phyloP scores from a whole-genome alignment of 2,113 vertebrate genomes.

The Zapornia atra region DNA sequence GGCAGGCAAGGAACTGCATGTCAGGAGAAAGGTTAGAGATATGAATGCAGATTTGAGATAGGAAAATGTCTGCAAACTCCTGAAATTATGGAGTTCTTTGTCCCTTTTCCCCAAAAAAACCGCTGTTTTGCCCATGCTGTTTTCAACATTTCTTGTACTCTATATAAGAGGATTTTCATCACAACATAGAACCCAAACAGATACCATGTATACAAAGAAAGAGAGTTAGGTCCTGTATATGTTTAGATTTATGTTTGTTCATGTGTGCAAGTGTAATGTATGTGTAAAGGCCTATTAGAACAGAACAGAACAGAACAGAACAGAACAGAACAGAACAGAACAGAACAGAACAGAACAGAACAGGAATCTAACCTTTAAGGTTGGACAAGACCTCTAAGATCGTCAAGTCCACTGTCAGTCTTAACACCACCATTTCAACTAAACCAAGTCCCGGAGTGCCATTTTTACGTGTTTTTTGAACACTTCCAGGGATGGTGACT shows the following conservation, averaged over 20 bases:
- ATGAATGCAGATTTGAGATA: neutral
- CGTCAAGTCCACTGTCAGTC: too few relatives aligned
- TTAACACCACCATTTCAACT: too few relatives aligned
- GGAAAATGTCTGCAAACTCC: neutral
- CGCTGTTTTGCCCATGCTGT: neutral
- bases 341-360: too few relatives aligned
- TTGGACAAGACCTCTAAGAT: too few relatives aligned
- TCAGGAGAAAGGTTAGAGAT: neutral
- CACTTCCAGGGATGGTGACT: too few relatives aligned
- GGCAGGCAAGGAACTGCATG: neutral
- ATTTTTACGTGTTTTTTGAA: too few relatives aligned
- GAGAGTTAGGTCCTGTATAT: neutral
- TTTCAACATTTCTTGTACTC: neutral
- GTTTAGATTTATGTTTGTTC: neutral
- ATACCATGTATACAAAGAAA: neutral
- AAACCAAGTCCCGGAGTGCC: too few relatives aligned
- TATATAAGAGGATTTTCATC: neutral
- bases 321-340: too few relatives aligned
- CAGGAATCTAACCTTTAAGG: too few relatives aligned
- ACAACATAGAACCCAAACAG: neutral
- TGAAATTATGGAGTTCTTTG: neutral
- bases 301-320: too few relatives aligned
- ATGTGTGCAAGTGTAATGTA: neutral
- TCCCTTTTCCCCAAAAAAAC: fast-evolving
- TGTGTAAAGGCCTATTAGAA: too few relatives aligned